Base-by-base conservation (phyloP, 2,113 vertebrate genomes). In the Oncorhynchus gorbuscha region DNA sequence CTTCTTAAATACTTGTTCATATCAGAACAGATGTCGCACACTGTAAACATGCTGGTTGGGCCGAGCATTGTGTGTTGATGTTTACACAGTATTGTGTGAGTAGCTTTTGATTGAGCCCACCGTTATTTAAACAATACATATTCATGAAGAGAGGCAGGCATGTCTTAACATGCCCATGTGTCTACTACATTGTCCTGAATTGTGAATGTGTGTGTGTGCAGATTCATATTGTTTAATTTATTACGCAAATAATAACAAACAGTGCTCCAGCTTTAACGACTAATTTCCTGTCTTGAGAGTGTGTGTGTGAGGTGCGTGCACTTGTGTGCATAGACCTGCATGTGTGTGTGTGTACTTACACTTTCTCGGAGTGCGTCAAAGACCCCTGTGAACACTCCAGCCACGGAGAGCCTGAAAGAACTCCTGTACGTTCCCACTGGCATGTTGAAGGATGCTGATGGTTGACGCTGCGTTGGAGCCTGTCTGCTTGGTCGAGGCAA, bases 1-100 rank as follows among this genome's bases (percentile, higher is more conserved):
- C 26, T 28, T 28, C 26, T 28, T 28, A 28, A 28, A 28, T 28
- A 28, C 26, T 28, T 28, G 26, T 28, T 28, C 26, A 67, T 26
- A 49, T 72, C 59, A 55, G 39, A 69, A 24, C 76, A 79, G 68
- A 76, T 71, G 64, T 20, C 12, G 3, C 58, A 61, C 59, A 0
- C 13, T 70, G 71, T 82, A 79, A 86, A 85, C 70, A 16, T 13
- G 11, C 73, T 73, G 76, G 82, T 84, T 83, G 58, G 72, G 69
- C 80, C 20, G 69, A 79, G 26, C 20, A 73, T 62, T 76, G 76
- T 78, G 78, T 72, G 49, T 16, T 12, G 0, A 22, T 87, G 81
- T 87, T 87, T 87, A 89, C 74, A 75, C 76, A 72, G 66, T 74
- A 51, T 79, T 61, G 77, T 87, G 68, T 65, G 20, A 66, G 78